A percentile compares a stretch with the other conserved stretches of the same genome.
phyloP scores from a whole-genome alignment of 2,888 invertebrate genomes.

The Laspeyria flexula region DNA sequence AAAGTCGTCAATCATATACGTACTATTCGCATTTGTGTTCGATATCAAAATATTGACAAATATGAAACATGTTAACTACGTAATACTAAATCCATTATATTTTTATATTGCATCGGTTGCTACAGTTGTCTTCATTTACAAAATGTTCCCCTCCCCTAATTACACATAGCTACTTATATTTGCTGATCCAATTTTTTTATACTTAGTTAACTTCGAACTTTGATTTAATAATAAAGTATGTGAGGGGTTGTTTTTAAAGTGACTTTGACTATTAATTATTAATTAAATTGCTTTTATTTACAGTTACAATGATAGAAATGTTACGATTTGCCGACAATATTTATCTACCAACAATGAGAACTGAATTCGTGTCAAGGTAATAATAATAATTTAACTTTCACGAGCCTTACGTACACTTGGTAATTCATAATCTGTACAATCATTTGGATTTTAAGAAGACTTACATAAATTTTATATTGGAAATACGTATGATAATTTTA shows the following conservation, averaged over 20 bases:
- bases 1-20: too few relatives aligned
- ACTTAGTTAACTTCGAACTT: not conserved
- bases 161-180: not conserved
- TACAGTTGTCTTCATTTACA: not conserved
- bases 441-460: too few relatives aligned
- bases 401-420: not conserved
- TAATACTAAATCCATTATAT: not conserved
- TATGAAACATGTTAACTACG: not conserved
- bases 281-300: not conserved
- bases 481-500: too few relatives aligned
- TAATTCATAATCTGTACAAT: too few relatives aligned
- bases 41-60: too few relatives aligned
- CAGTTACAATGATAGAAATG: not conserved
- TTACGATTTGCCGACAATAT: not conserved
- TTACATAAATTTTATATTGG: too few relatives aligned
- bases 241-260: not conserved
- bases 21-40: too few relatives aligned
- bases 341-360: not conserved
- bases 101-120: not conserved
- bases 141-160: constrained; percentile 1
- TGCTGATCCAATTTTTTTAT: not conserved
- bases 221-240: not conserved
- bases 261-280: not conserved
- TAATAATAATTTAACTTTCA: not conserved
- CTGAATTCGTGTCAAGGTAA: not conserved